Conservation (phyloP, 2,113 vertebrate genomes). For the Zosterops japonicus region DNA sequence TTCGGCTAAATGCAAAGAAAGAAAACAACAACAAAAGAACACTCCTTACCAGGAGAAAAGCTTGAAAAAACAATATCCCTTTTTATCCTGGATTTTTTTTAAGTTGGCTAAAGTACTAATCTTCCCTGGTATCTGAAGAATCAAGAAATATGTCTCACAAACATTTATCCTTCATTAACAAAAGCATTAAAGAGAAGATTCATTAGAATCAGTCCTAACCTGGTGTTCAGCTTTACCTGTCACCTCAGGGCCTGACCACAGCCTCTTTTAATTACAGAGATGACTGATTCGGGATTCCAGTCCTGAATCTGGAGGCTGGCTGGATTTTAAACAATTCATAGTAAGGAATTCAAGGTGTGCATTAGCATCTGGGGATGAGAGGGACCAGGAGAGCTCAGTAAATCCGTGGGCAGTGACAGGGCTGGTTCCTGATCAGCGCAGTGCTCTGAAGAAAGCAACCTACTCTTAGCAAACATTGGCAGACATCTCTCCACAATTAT, state of each 20-base stretch:
- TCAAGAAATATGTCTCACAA: constrained; percentile 29
- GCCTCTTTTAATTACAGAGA: not conserved
- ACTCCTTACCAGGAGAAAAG: not conserved
- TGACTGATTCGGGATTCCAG: not conserved
- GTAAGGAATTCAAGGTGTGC: not conserved
- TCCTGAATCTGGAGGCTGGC: not conserved
- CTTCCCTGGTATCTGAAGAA: constrained; percentile 26
- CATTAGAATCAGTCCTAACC: constrained; percentile 36
- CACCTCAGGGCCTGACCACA: not conserved
- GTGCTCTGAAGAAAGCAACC: not conserved
- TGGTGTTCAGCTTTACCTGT: constrained; percentile 12
- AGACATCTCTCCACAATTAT: not conserved
- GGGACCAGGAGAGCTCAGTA: not conserved
- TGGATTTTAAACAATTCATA: not conserved
- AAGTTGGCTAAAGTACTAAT: constrained; percentile 19
- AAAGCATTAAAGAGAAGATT: constrained; percentile 50
- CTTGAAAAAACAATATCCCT: not conserved
- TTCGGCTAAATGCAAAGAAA: not conserved
- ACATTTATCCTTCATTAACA: constrained; percentile 48
- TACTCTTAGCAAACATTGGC: not conserved
- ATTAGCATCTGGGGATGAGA: not conserved
- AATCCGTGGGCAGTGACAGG: not conserved
- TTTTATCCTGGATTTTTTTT: not conserved
- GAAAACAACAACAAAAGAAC: not conserved
- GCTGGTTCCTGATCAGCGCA: not conserved